Evolutionary conservation across 53 echinoderm and acorn worm genomes (phyloP), one percentile per base, ranked within the genome.

Genomic region (Arbacia lixula): DNA sequence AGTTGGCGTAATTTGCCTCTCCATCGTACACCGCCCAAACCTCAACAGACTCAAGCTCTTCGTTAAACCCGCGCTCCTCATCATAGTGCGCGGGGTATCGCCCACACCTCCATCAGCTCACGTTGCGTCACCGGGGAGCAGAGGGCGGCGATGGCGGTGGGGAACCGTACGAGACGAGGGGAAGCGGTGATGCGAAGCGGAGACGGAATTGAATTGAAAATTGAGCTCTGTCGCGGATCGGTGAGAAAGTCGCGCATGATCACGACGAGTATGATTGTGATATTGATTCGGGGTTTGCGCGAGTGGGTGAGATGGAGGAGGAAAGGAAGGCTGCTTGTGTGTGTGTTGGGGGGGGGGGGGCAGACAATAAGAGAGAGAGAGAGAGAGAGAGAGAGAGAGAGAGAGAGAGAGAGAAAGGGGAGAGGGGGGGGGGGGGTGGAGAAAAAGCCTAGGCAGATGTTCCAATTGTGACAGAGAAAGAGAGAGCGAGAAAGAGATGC

Each of bases 111-210:
- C 55, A 75, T 75, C 53, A 26, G n/a, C 75, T 75, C 75, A 53
- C 54, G 75, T 75, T 75, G 6, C 75, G 55, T 42, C 75, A 53
- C 36, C 75, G 75, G 75, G 75, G 75, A 75, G 75, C 40, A 53
- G 31, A 11, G 71, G 42, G 50, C 41, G 71, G 42, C 29, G n/a
- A 16, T 40, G 71, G 14, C 5, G 71, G 26, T 10, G 42, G 71
- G 71, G 49, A 71, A 40, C 71, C 42, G 46, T 42, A 43, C 0
- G 71, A 71, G 42, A 29, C 42, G 71, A 38, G 71, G 42, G 46
- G 29, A 2, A 41, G 25, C 42, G 28, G 49, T 25, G 71, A 38
- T 40, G 42, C 24, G 29, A 2, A 41, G 25, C 42, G 28, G 49
- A 29, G 42, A 71, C 41, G 71, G 43, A 71, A 71, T 71, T 71